Evolutionary conservation across 1,140 invertebrate genomes (phyloP).

Genomic region (Lasioglossum baleicum): DNA sequence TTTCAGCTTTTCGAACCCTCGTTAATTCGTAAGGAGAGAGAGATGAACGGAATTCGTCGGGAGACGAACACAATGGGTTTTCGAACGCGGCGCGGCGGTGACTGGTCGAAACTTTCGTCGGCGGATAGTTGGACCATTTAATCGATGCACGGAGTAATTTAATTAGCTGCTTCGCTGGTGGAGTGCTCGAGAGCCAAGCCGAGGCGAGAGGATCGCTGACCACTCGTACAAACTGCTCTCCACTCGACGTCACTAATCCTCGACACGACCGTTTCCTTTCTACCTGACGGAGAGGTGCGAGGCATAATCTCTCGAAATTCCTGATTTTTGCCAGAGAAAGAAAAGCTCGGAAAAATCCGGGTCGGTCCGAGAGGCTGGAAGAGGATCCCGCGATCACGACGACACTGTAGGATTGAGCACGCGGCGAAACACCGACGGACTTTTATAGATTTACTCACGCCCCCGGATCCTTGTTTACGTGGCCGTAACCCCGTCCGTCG

Average conservation of each 20-base stretch:
- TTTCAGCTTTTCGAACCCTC: conserved; percentile 6
- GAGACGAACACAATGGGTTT: conserved; percentile 44
- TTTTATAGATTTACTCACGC: conserved; percentile 63
- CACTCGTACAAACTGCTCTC: neutral
- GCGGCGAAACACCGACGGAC: conserved; percentile 26
- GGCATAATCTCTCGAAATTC: neutral
- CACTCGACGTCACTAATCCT: neutral
- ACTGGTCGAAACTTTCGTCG: conserved; percentile 41
- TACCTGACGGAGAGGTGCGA: neutral
- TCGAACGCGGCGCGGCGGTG: conserved; percentile 30
- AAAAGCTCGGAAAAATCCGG: neutral
- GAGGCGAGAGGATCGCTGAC: neutral
- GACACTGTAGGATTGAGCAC: neutral
- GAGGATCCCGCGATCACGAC: neutral
- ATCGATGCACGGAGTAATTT: conserved; percentile 53
- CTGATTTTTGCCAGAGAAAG: no score
- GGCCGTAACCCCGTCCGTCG: conserved; percentile 48
- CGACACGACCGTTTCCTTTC: neutral
- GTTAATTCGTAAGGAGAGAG: conserved; percentile 50
- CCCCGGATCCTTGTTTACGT: conserved; percentile 58
- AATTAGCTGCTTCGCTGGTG: conserved; percentile 48
- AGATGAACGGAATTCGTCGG: conserved; percentile 35
- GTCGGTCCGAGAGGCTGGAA: neutral
- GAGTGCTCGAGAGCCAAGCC: neutral
- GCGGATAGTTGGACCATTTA: conserved; percentile 22